Evolutionary conservation across 1,140 invertebrate genomes (phyloP), one percentile per base, ranked within the genome.

Genomic region (Dendroctonus valens): DNA sequence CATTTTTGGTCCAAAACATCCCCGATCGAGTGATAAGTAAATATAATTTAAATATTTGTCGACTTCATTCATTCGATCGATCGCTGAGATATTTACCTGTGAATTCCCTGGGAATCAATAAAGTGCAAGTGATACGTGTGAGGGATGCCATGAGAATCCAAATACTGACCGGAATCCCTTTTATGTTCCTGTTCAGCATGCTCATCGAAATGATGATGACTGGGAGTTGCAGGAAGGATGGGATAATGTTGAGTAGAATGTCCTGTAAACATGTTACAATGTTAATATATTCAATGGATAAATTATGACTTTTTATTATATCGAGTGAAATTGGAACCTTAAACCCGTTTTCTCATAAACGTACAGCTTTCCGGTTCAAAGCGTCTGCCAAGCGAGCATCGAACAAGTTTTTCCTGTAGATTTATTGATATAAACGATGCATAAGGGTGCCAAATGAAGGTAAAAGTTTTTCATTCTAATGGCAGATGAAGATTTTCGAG

Each of bases 61-160:
- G 40, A 57, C 26, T 38, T 50, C 4, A 7, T 9, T 40, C 5
- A 38, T 52, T 7, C 37, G 8, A 44, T 26, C 3, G 11, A 3
- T 7, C 39, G 6, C 37, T 5, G 6, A 9, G 12, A 39, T 54
- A 65, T 41, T 42, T 48, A 67, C 66, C 76, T 72, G 53, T 74
- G 61, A 37, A 76, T 76, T 7, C 74, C 75, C 62, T 77, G 77
- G 11, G 76, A 74, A 65, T 78, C 77, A 15, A 78, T 75, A 37
- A 61, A 78, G 65, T 75, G 75, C 61, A 78, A 49, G 39, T 77
- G 73, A 61, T 74, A 77, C n/a, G 72, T 59, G 53, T 78, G 76
- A 2, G 69, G 67, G 40, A 74, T 69, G 0, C 77, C 76, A 62
- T 77, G 75, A 8, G 75, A 78, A 55, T 77, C 76, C 7, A 74